phyloP scores from a whole-genome alignment of 1,140 invertebrate species.

The Eriocheir sinensis region DNA sequence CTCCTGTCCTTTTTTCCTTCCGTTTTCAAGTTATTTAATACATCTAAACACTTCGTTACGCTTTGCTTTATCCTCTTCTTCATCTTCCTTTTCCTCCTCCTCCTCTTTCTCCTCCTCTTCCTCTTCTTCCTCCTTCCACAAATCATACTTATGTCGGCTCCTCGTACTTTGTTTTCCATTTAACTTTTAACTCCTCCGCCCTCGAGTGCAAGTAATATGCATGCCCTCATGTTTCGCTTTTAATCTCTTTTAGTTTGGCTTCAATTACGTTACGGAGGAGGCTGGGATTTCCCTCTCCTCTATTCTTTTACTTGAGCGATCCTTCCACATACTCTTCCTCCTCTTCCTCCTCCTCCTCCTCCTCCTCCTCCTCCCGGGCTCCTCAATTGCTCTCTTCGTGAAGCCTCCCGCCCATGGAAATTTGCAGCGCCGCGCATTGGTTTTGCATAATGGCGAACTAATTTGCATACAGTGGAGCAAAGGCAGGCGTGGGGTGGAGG shows the following conservation, averaged over 20 bases:
- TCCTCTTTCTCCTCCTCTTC: conserved; percentile 31
- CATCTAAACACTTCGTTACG: no score
- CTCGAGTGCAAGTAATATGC: no score
- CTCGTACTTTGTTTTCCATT: no score
- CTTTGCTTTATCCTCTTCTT: not conserved
- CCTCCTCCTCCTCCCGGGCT: not conserved
- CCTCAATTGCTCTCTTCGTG: not conserved
- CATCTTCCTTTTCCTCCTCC: not conserved
- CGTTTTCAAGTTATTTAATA: no score
- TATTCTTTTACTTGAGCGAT: no score
- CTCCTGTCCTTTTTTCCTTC: not conserved
- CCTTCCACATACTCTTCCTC: no score
- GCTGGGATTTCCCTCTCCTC: not conserved
- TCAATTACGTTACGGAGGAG: no score
- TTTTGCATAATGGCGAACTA: conserved; percentile 47
- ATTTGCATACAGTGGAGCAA: conserved; percentile 54
- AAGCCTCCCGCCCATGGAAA: conserved; percentile 27
- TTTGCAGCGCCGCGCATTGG: conserved; percentile 20
- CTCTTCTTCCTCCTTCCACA: conserved; percentile 31
- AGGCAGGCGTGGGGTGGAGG: not conserved
- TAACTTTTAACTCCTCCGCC: no score
- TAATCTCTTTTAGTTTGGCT: no score
- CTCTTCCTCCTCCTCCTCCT: not conserved
- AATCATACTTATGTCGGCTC: no score
- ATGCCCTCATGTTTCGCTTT: no score